These are phyloP conservation scores for Heteromyza rotundicornis DNA, from an alignment of 2,888 invertebrate species.

Conservation along the genomic window DNA sequence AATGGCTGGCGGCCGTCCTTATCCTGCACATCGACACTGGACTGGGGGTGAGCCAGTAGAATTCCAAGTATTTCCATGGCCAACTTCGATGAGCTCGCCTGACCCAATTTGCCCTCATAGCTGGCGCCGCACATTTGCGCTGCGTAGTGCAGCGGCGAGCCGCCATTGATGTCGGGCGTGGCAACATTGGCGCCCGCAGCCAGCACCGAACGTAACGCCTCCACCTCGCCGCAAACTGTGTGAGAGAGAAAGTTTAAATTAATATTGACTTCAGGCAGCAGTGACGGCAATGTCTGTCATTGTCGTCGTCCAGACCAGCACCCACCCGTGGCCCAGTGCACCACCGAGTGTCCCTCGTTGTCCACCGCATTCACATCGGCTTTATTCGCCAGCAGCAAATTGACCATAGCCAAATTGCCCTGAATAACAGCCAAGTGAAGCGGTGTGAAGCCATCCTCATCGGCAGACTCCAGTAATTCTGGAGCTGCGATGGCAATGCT, in stretches of 20 bases:
- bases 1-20: conserved; percentile 93
- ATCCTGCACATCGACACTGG: conserved; percentile 85
- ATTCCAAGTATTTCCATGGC: conserved; percentile 74
- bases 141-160: conserved; percentile 95
- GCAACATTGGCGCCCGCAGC: conserved; percentile 86
- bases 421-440: conserved; percentile 95
- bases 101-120: conserved; percentile 66
- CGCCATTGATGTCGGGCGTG: conserved; percentile 91
- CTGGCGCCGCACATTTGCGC: conserved; percentile 95
- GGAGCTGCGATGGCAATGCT: conserved; percentile 87
- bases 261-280: no score
- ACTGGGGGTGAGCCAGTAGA: conserved; percentile 78
- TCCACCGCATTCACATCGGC: conserved; percentile 91
- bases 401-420: conserved; percentile 85
- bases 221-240: conserved; percentile 91
- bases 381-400: conserved; percentile 83
- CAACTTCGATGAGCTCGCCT: conserved; percentile 54
- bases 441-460: conserved; percentile 94
- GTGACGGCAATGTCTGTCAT: neutral
- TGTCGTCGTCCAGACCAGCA: no score
- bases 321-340: conserved; percentile 97
- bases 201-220: conserved; percentile 83
- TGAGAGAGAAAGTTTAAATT: conserved; percentile 31
- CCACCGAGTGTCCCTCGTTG: conserved; percentile 91
- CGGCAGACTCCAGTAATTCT: conserved; percentile 81